Percentiles rank a stretch among this genome's conserved stretches.
Conservation (phyloP, 2,797 vertebrate genomes). For the Enteromius paludinosus region DNA sequence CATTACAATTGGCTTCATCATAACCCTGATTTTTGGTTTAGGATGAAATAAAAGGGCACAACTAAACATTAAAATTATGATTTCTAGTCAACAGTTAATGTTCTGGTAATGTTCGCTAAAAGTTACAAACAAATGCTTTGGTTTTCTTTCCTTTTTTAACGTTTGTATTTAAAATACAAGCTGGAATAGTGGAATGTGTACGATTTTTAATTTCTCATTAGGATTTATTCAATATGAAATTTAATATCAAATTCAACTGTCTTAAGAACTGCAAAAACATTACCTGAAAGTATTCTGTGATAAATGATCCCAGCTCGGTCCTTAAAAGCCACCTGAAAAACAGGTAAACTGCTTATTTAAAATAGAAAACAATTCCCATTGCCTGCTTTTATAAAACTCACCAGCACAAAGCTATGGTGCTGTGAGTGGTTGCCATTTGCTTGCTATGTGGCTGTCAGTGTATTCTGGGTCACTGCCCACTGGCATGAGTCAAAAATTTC, state of each 20-base stretch:
- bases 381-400: not conserved
- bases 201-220: not conserved
- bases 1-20: not conserved
- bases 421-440: not conserved
- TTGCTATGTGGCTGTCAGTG: not conserved
- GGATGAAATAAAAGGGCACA: not conserved
- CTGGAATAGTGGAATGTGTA: not conserved
- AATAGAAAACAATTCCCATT: not conserved
- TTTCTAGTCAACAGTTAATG: not conserved
- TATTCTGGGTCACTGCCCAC: not conserved
- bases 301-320: slow-evolving; percentile 95
- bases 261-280: not conserved
- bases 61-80: not conserved
- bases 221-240: not conserved
- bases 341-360: not conserved
- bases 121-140: not conserved
- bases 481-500: not conserved
- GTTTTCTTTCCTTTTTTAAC: no score
- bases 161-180: not conserved
- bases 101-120: not conserved
- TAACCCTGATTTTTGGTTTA: not conserved
- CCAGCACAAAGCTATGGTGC: not conserved
- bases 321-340: slow-evolving; percentile 87
- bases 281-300: slow-evolving; percentile 96
- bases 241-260: not conserved